Conservation (phyloP, 2,113 vertebrate species). For the Ceuthmochares aereus region DNA sequence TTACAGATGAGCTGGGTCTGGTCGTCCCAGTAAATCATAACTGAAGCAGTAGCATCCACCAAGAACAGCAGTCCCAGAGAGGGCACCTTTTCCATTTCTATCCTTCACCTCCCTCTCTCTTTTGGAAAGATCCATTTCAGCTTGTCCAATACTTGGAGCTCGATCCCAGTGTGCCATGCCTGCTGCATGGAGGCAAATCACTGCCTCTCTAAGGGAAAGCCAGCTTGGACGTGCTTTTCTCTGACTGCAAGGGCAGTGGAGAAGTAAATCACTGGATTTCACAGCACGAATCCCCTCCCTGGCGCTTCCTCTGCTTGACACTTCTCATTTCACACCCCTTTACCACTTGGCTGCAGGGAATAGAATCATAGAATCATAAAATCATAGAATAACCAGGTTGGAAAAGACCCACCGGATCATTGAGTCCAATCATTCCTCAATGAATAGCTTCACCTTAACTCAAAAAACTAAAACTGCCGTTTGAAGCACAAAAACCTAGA, state of each 20-base stretch:
- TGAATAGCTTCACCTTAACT: no score
- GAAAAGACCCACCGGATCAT: no score
- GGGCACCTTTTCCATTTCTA: neutral
- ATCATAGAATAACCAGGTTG: no score
- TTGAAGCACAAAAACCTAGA: neutral
- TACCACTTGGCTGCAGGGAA: neutral
- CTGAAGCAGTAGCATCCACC: rapidly evolving
- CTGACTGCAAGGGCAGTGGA: neutral
- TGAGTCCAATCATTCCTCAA: no score
- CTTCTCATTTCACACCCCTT: rapidly evolving
- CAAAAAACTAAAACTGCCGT: neutral
- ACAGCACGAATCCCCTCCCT: rapidly evolving
- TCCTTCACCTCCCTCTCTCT: neutral
- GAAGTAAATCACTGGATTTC: neutral
- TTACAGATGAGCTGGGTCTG: neutral
- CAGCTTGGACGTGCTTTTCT: rapidly evolving
- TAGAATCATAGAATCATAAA: no score
- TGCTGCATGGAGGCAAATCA: rapidly evolving
- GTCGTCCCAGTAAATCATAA: neutral
- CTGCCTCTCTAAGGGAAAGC: neutral
- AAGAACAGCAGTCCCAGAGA: neutral
- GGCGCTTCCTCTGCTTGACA: neutral
- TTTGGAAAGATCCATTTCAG: neutral
- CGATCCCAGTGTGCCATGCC: neutral
- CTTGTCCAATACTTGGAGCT: neutral